These are phyloP conservation scores for Acholoe squamosa DNA, from an alignment of 2,888 invertebrate species.

Conservation along the genomic window DNA sequence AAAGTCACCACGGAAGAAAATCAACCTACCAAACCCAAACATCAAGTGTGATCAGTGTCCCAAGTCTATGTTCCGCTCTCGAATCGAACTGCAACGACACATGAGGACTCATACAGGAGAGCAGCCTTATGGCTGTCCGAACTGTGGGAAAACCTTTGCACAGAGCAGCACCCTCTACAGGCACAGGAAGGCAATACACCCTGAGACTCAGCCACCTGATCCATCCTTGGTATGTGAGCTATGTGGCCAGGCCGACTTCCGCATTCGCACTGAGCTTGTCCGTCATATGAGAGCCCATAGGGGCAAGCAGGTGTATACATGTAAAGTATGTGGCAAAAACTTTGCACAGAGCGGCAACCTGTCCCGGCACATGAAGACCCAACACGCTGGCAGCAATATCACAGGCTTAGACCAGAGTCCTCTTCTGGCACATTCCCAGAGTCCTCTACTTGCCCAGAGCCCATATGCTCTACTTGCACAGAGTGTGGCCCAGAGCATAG, in stretches of 20 bases:
- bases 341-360: background rate
- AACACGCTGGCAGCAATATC: background rate
- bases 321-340: background rate
- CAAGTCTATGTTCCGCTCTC: background rate
- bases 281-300: background rate
- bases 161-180: conserved; percentile 25
- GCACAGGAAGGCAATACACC: background rate
- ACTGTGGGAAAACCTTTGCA: background rate
- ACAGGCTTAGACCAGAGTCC: no score
- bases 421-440: no score
- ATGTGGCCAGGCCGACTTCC: background rate
- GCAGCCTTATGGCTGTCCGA: background rate
- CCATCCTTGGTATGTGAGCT: no score
- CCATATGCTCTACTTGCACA: no score
- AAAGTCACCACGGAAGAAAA: no score
- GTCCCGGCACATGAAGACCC: background rate
- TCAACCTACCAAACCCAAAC: background rate
- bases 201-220: background rate
- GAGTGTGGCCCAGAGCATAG: no score
- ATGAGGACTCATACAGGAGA: background rate
- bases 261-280: background rate
- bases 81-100: background rate
- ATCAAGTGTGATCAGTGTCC: background rate
- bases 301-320: background rate
- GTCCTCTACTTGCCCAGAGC: no score